Conservation (phyloP, 2,113 vertebrate species). For the Eulemur rufifrons region DNA sequence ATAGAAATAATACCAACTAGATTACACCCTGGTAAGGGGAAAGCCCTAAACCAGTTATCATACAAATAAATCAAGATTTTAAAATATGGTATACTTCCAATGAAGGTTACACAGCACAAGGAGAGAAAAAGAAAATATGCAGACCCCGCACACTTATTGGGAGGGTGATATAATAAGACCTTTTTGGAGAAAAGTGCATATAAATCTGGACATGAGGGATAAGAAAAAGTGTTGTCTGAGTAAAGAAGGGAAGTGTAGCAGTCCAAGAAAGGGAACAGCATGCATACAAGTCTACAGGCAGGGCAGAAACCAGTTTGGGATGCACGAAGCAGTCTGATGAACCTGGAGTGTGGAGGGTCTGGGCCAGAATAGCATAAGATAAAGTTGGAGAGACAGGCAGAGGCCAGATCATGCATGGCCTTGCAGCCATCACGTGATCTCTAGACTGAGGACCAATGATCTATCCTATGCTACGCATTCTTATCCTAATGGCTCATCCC, state of each 20-base stretch:
- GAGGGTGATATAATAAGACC: background rate
- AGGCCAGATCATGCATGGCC: fast-evolving
- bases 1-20: background rate
- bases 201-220: background rate
- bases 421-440: background rate
- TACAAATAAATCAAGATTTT: background rate
- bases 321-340: background rate
- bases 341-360: background rate
- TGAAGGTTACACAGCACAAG: background rate
- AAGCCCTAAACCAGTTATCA: background rate
- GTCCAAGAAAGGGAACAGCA: background rate
- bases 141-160: background rate
- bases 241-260: background rate
- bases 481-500: background rate
- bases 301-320: background rate
- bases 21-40: background rate
- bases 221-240: background rate
- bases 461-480: background rate
- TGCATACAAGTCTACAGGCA: background rate
- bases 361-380: no score
- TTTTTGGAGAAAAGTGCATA: background rate
- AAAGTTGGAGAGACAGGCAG: background rate
- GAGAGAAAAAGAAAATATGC: background rate
- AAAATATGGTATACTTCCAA: background rate
- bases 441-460: fast-evolving